phyloP scores from a whole-genome alignment of 1,140 invertebrate genomes.

The Rhynchophorus ferrugineus region DNA sequence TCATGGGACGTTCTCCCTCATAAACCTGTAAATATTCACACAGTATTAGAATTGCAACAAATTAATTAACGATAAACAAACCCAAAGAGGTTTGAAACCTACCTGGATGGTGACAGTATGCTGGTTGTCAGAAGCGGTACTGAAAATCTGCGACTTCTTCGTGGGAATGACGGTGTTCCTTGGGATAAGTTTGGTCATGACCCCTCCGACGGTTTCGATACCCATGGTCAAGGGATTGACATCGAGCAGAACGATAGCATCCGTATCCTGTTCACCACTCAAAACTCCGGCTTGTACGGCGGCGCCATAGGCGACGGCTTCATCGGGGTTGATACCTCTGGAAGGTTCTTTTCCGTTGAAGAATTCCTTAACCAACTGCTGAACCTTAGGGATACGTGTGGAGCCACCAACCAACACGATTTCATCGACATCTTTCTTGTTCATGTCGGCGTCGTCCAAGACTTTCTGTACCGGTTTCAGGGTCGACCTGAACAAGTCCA shows the following conservation, averaged over 20 bases:
- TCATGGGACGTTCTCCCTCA: constrained; percentile 98
- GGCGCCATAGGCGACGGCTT: constrained; percentile 96
- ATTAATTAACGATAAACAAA: neutral
- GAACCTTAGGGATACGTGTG: constrained; percentile 98
- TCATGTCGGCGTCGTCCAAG: constrained; percentile 96
- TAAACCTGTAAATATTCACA: constrained; percentile 65
- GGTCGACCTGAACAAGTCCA: constrained; percentile 97
- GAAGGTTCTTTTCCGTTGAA: constrained; percentile 97
- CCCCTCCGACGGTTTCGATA: constrained; percentile 98
- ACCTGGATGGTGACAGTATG: constrained; percentile 95
- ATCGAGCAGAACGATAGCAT: constrained; percentile 93
- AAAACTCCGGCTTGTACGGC: constrained; percentile 96
- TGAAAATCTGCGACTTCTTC: constrained; percentile 99
- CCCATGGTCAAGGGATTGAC: constrained; percentile 98
- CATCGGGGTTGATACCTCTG: constrained; percentile 97
- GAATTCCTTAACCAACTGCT: constrained; percentile 97
- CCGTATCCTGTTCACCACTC: constrained; percentile 86
- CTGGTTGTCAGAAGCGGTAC: constrained; percentile 97
- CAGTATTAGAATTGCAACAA: neutral
- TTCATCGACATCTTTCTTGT: constrained; percentile 97
- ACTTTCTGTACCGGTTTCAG: constrained; percentile 96
- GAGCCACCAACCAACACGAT: constrained; percentile 98
- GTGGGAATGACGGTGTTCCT: constrained; percentile 98
- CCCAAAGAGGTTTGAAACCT: neutral
- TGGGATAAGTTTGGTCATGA: constrained; percentile 98